Evolutionary conservation across 2,888 invertebrate species (phyloP).

Genomic region (Eupeodes luniger): DNA sequence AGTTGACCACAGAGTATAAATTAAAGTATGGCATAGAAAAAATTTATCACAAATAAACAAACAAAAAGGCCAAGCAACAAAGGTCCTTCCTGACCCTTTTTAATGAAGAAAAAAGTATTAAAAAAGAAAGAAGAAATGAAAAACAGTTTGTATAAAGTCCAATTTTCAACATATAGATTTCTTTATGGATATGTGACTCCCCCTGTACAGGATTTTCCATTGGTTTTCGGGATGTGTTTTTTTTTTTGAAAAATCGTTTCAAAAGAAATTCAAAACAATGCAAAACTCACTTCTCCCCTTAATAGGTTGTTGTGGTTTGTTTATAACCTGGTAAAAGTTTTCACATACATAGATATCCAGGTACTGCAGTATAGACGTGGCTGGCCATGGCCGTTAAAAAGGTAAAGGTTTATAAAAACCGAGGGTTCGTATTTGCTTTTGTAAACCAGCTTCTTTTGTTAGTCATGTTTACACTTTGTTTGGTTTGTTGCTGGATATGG

Average conservation of each 20-base stretch:
- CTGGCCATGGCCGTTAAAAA: conserved; percentile 20
- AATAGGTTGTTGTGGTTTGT: conserved; percentile 28
- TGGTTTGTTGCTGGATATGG: not conserved
- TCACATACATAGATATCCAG: not conserved
- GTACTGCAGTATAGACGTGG: not conserved
- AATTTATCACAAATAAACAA: not conserved
- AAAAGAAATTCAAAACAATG: conserved; percentile 59
- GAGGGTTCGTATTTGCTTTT: not conserved
- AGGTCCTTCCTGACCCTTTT: conserved; percentile 14
- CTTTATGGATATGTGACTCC: conserved; percentile 3
- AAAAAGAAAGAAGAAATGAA: not conserved
- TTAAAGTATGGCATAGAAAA: not conserved
- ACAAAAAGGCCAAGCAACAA: conserved; percentile 1
- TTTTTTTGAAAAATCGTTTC: conserved; percentile 42
- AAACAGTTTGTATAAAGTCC: not conserved
- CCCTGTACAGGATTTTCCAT: not conserved
- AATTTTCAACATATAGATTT: conserved; percentile 10
- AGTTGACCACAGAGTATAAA: too few relatives aligned
- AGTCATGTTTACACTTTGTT: conserved; percentile 8
- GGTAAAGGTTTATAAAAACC: not conserved
- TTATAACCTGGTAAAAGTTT: conserved; percentile 19
- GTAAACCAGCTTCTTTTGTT: conserved; percentile 24
- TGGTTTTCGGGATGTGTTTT: not conserved
- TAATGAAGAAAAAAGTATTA: not conserved
- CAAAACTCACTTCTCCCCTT: conserved; percentile 22